Evolutionary conservation across 1,140 invertebrate genomes (phyloP).

Genomic region (Venustaconcha ellipsiformis): DNA sequence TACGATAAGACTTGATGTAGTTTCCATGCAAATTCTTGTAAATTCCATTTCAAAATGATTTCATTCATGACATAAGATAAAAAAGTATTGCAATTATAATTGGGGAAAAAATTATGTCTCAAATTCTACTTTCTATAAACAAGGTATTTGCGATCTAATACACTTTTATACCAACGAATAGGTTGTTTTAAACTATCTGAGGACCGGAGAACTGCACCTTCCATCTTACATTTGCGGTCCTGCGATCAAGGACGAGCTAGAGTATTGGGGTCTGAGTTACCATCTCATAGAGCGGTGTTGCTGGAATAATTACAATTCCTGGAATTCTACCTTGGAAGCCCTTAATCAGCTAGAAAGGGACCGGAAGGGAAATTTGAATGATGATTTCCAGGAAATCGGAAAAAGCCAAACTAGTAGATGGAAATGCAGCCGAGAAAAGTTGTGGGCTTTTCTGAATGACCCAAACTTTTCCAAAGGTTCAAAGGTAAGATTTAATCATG

Average conservation of each 20-base stretch:
- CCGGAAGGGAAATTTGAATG: constrained; percentile 29
- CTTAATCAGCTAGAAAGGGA: constrained; percentile 52
- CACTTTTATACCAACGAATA: not conserved
- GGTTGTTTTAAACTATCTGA: constrained; percentile 46
- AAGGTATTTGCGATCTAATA: no score
- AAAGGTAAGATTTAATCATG: constrained; percentile 31
- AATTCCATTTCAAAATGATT: no score
- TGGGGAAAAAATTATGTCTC: no score
- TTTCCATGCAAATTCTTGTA: no score
- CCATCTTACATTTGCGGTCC: constrained; percentile 58
- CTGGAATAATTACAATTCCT: constrained; percentile 58
- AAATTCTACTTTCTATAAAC: no score
- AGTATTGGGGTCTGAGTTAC: constrained; percentile 58
- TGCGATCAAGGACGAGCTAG: constrained; percentile 50
- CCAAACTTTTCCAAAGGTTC: constrained; percentile 44
- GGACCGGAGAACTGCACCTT: constrained; percentile 56
- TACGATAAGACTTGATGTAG: no score
- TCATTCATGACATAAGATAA: no score
- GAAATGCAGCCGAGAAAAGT: constrained; percentile 25
- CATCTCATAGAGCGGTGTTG: constrained; percentile 56
- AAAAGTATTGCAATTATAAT: no score
- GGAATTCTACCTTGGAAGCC: constrained; percentile 49
- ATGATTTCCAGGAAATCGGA: no score
- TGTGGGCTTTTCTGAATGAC: constrained; percentile 51
- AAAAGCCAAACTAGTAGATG: constrained; percentile 24